Base-by-base conservation (phyloP, 2,113 vertebrate species). In the Callopanchax toddi region DNA sequence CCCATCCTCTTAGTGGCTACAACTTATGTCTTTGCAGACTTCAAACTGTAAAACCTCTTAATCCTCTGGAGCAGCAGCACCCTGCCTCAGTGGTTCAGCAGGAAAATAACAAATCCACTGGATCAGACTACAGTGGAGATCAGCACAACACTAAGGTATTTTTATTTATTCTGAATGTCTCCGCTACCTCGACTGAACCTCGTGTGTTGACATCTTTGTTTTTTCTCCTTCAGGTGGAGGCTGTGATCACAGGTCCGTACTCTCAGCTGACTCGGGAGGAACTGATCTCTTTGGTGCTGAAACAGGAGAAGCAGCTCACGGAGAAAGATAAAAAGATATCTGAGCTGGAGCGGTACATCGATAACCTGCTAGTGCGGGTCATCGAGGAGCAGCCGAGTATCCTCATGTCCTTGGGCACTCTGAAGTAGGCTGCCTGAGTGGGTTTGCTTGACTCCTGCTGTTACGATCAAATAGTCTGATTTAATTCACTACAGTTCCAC, bases 361-460 rank as follows among this genome's bases (percentile, higher is more conserved):
- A 99, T 74, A 92, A 95, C 60, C 81, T 99, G 73, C 92, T 99
- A 0, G 94, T 99, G 67, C 93, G 94, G 0, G 92, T 99, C 71
- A 97, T 99, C 61, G 97, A 99, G 2, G 95, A 96, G 26, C 89
- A 93, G 1, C 97, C 97, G 0, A 94, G 90, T 80, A 96, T 99
- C 56, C 93, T 99, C 17, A 86, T 92, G 92, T 79, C 86, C 15
- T 0, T 92, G 46, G 72, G 7, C 18, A 2, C 76, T 4, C 4
- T 67, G 52, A 93, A 90, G 50, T 86, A 85, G 51, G 3, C 53
- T 25, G 15, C 42, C 3, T n/a, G n/a, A n/a, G n/a, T n/a, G n/a
- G n/a, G n/a, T n/a, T n/a, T n/a, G n/a, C n/a, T n/a, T n/a, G n/a
- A n/a, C n/a, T n/a, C n/a, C n/a, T n/a, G n/a, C n/a, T n/a, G n/a